Evolutionary conservation across 2,113 vertebrate genomes (phyloP).

Genomic region (Corvus moneduloides): DNA sequence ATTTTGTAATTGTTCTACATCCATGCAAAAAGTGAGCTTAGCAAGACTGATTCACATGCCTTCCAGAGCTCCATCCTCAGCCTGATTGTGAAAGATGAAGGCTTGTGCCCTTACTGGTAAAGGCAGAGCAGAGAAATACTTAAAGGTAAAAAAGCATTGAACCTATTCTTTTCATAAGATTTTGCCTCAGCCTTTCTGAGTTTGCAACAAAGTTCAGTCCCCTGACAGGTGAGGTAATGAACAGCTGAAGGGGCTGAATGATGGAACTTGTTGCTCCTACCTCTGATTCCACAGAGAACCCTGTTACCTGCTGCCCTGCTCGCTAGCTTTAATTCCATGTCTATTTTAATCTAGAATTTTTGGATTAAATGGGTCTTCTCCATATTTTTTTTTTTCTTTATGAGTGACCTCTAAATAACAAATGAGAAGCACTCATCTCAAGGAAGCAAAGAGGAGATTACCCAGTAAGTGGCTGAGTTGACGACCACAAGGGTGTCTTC

Average conservation of each 20-base stretch:
- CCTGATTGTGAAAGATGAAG: neutral
- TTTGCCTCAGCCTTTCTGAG: neutral
- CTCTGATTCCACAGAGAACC: neutral
- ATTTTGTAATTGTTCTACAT: neutral
- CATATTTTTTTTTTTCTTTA: neutral
- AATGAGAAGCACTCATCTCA: neutral
- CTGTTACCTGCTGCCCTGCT: neutral
- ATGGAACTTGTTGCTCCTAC: neutral
- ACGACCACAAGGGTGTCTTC: neutral
- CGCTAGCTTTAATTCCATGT: neutral
- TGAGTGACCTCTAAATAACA: neutral
- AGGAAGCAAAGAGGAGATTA: neutral
- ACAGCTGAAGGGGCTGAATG: neutral
- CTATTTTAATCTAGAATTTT: neutral
- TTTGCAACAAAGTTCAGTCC: neutral
- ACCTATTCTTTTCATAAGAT: neutral
- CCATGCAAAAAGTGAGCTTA: neutral
- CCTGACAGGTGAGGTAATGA: neutral
- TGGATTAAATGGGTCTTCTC: neutral
- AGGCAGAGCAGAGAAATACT: neutral
- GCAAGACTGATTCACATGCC: neutral
- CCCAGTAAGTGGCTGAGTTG: neutral
- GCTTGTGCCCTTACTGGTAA: neutral
- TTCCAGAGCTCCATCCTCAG: neutral
- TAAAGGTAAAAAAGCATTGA: neutral